Conservation (phyloP, 2,113 vertebrate genomes). For the Calidris pugnax region DNA sequence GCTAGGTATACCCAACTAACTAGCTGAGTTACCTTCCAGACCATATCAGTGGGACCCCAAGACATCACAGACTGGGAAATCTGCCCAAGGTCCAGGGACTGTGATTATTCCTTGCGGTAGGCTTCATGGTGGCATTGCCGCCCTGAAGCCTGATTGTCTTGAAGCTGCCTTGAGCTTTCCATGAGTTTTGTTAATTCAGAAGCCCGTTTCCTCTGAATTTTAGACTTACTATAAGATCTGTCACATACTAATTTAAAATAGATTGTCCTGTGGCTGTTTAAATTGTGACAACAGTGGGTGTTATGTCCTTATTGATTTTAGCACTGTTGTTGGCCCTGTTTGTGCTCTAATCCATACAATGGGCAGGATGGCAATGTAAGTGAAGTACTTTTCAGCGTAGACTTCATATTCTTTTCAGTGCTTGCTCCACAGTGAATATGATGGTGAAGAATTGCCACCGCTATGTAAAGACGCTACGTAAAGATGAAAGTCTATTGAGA, state of each 20-base stretch:
- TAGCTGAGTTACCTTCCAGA: neutral
- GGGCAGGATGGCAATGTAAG: neutral
- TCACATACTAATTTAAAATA: neutral
- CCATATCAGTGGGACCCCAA: neutral
- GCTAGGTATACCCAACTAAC: neutral
- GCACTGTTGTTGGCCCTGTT: neutral
- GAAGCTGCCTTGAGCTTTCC: neutral
- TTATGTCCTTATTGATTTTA: neutral
- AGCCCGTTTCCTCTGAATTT: neutral
- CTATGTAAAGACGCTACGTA: neutral
- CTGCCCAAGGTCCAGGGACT: neutral
- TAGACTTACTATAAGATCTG: neutral
- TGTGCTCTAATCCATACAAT: neutral
- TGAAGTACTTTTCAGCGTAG: neutral
- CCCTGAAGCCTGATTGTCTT: neutral
- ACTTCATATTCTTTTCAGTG: neutral
- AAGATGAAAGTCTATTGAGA: neutral
- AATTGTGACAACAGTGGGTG: neutral
- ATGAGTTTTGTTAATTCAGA: neutral
- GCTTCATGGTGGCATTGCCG: neutral
- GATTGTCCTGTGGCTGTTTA: neutral
- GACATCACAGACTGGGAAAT: neutral
- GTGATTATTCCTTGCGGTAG: neutral
- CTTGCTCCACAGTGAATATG: neutral
- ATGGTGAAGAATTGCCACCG: neutral